Evolutionary conservation across 2,888 invertebrate genomes (phyloP).

Genomic region (Mycogona germanica): DNA sequence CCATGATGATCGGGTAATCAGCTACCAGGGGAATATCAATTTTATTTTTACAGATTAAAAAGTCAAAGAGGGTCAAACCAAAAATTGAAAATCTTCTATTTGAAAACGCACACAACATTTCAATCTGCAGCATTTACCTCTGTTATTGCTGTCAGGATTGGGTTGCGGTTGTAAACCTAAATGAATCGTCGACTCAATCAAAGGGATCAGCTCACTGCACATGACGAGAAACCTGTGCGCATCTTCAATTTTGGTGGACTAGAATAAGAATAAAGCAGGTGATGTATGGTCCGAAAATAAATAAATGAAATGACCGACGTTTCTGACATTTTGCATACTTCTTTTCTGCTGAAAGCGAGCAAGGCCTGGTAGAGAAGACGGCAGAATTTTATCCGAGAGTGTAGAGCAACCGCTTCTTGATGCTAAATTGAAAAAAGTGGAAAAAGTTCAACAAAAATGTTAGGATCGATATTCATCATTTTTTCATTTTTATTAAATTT

Average conservation of each 20-base stretch:
- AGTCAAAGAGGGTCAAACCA: neutral
- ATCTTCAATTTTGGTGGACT: conserved; percentile 44
- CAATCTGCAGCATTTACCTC: conserved; percentile 30
- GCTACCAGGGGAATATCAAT: conserved; percentile 15
- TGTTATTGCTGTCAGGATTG: conserved; percentile 25
- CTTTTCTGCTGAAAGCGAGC: conserved; percentile 45
- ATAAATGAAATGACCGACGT: neutral
- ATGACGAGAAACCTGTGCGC: conserved; percentile 68
- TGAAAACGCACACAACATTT: neutral
- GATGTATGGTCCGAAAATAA: conserved; percentile 19
- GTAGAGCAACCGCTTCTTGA: conserved; percentile 34
- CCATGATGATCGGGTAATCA: conserved; percentile 43
- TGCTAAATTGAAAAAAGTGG: conserved; percentile 29
- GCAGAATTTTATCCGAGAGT: conserved; percentile 68
- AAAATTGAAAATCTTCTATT: neutral
- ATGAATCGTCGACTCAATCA: conserved; percentile 59
- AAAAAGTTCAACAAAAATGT: neutral
- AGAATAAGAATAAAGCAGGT: neutral
- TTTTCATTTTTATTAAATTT: neutral
- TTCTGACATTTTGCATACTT: conserved; percentile 23
- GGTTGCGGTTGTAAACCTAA: conserved; percentile 54
- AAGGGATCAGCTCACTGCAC: conserved; percentile 67
- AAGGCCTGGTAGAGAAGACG: conserved; percentile 74
- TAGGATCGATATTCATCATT: neutral
- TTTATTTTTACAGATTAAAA: too few species aligned